Percentiles rank a stretch among this genome's conserved stretches.
phyloP scores from a whole-genome alignment of 1,140 invertebrate species.

The Ceratosolen fusciceps region DNA sequence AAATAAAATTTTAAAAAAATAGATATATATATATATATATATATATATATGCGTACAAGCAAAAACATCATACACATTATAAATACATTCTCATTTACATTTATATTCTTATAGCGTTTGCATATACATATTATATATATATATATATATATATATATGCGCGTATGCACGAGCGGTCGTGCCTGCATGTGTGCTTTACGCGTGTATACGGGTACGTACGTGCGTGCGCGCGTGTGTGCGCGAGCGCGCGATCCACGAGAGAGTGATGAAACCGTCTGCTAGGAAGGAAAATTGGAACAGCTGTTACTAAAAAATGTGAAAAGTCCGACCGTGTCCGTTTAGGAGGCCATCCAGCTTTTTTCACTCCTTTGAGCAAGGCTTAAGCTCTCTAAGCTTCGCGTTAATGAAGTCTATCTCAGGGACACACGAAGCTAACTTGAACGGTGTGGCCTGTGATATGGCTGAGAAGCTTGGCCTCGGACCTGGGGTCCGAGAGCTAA shows the following conservation, averaged over 20 bases:
- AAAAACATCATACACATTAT: no score
- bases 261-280: constrained; percentile 51
- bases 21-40: no score
- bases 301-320: constrained; percentile 50
- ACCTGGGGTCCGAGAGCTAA: constrained; percentile 82
- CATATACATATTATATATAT: no score
- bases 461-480: constrained; percentile 83
- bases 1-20: no score
- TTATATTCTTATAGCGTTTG: no score
- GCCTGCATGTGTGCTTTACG: no score
- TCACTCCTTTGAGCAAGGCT: constrained; percentile 17
- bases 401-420: constrained; percentile 45
- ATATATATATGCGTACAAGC: no score
- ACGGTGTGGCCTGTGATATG: constrained; percentile 67
- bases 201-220: neutral
- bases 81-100: no score
- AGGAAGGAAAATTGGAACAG: constrained; percentile 48
- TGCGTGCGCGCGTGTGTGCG: constrained; percentile 26
- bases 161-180: no score
- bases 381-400: constrained; percentile 11
- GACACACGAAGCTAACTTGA: constrained; percentile 34
- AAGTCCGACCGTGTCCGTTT: neutral
- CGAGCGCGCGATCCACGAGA: constrained; percentile 38
- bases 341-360: constrained; percentile 18
- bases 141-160: no score